Percentiles rank a stretch among this genome's conserved stretches.
These are phyloP conservation scores for Rhizoglyphus robini DNA, from an alignment of 1,140 invertebrate species.

Conservation along the genomic window DNA sequence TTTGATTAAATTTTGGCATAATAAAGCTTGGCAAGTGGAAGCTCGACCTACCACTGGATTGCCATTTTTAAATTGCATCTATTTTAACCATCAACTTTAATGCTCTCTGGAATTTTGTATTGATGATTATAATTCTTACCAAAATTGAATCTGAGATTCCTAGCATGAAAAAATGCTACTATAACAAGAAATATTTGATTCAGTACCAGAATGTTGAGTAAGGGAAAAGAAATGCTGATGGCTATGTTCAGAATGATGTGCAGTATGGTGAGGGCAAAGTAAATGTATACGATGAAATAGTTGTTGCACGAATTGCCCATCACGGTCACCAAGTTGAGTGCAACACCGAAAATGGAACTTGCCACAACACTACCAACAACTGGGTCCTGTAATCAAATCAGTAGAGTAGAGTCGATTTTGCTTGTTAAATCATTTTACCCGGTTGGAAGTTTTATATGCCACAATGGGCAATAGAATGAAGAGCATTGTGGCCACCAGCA, in stretches of 20 bases:
- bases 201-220: background rate
- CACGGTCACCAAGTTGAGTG: background rate
- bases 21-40: no score
- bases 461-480: background rate
- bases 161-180: background rate
- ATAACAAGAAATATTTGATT: background rate
- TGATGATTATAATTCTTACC: background rate
- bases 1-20: no score
- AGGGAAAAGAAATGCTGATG: background rate
- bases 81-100: no score
- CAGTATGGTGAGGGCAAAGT: background rate
- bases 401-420: no score
- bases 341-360: background rate
- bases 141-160: conserved; percentile 2
- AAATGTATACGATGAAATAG: conserved; percentile 5
- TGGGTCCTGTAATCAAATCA: background rate
- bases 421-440: background rate
- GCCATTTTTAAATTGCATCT: no score
- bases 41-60: no score
- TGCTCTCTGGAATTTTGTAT: no score
- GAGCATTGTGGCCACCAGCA: background rate
- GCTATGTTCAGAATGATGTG: background rate
- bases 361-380: background rate
- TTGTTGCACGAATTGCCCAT: background rate
- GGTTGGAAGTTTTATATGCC: background rate